These are phyloP conservation scores for Rotaria socialis DNA, from an alignment of 2,888 invertebrate species.

Conservation along the genomic window DNA sequence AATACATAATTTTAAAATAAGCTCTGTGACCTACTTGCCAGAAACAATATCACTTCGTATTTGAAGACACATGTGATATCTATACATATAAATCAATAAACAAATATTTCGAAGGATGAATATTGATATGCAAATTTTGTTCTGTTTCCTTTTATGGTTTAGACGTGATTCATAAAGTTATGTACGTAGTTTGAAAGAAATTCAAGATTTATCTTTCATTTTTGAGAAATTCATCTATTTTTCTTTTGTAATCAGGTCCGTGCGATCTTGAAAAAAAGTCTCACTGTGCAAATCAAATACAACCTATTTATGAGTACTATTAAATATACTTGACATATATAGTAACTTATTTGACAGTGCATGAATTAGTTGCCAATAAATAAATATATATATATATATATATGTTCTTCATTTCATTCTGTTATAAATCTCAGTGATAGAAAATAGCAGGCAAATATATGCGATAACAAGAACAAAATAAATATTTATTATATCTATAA, in stretches of 20 bases:
- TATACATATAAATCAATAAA: constrained; percentile 48
- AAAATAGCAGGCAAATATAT: neutral
- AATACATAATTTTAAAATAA: too few relatives aligned
- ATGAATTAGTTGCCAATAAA: neutral
- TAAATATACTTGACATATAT: neutral
- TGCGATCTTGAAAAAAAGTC: too few relatives aligned
- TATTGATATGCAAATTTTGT: too few relatives aligned
- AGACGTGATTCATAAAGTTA: too few relatives aligned
- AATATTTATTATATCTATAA: neutral
- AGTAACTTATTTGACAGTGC: neutral
- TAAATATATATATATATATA: too few relatives aligned
- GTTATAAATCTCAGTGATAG: neutral
- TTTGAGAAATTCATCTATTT: too few relatives aligned
- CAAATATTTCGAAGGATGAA: too few relatives aligned
- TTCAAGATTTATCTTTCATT: too few relatives aligned
- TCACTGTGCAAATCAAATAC: neutral
- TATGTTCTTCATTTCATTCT: neutral
- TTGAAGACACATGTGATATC: constrained; percentile 88
- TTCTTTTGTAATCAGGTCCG: too few relatives aligned
- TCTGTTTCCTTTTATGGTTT: too few relatives aligned
- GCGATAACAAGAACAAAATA: neutral
- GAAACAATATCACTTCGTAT: constrained; percentile 70
- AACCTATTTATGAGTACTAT: neutral
- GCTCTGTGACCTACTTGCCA: constrained; percentile 56
- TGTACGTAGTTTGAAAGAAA: too few relatives aligned